Percentiles rank a stretch among this genome's conserved stretches.
These are phyloP conservation scores for Meandrina meandrites DNA, from an alignment of 92 coral and sea anemone species.

Conservation along the genomic window DNA sequence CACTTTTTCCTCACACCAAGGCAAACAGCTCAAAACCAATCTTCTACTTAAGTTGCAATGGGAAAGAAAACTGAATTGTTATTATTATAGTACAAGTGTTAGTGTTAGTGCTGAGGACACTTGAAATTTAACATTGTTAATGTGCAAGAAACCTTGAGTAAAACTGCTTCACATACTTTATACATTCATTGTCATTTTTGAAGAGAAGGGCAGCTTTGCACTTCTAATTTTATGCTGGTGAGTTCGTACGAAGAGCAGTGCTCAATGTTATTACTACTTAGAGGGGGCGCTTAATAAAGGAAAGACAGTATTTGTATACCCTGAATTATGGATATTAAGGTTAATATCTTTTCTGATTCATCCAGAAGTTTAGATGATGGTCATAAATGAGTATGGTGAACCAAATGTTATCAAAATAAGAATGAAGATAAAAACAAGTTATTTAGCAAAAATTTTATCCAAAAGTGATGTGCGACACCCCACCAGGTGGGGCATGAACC, in stretches of 20 bases:
- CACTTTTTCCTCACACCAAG: too few species aligned
- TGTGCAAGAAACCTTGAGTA: too few species aligned
- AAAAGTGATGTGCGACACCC: constrained; percentile 81
- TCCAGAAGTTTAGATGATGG: neutral
- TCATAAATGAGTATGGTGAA: neutral
- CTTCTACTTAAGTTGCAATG: too few species aligned
- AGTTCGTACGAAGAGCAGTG: neutral
- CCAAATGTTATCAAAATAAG: constrained; percentile 21
- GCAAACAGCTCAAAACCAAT: too few species aligned
- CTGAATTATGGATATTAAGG: neutral
- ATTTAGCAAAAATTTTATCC: constrained; percentile 50
- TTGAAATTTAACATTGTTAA: too few species aligned
- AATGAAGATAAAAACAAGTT: constrained; percentile 6
- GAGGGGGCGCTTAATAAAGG: neutral
- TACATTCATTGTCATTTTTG: too few species aligned
- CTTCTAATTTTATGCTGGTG: neutral
- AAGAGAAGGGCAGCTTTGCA: neutral
- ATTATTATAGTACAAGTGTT: too few species aligned
- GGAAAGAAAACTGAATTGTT: too few species aligned
- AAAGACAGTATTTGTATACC: neutral
- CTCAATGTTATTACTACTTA: neutral
- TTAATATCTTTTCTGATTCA: neutral
- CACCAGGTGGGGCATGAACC: constrained; percentile 93
- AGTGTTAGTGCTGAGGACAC: too few species aligned
- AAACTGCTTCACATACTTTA: too few species aligned